These are phyloP conservation scores for Scolopax bukidnonensis DNA, from an alignment of 2,797 vertebrate species.

Conservation along the genomic window DNA sequence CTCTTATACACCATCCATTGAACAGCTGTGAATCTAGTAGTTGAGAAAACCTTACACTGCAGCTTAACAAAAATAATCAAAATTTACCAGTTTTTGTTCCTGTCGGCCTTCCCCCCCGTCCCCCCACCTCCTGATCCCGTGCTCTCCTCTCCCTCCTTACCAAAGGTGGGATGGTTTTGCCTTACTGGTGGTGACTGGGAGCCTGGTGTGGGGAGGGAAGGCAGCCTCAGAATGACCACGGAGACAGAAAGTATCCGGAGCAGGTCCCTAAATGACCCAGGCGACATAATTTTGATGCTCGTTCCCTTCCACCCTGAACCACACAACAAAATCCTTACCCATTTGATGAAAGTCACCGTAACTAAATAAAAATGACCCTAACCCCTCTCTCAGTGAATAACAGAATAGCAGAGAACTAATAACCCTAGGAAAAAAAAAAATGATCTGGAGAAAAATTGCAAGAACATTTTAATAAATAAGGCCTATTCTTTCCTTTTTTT, in stretches of 20 bases:
- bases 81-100: not conserved
- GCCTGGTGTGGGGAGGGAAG: not conserved
- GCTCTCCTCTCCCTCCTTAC: not conserved
- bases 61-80: not conserved
- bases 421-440: not conserved
- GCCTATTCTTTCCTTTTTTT: not conserved
- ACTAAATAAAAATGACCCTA: not conserved
- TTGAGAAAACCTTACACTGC: slow-evolving; percentile 6
- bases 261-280: not conserved
- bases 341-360: not conserved
- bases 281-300: not conserved
- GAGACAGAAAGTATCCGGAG: not conserved
- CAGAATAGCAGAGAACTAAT: not conserved
- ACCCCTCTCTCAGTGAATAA: not conserved
- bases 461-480: not conserved
- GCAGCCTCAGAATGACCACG: not conserved
- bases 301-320: not conserved
- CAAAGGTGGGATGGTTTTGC: not conserved
- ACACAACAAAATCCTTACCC: not conserved
- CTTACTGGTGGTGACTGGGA: not conserved
- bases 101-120: not conserved
- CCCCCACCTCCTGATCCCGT: not conserved
- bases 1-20: slow-evolving; percentile 41
- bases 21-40: slow-evolving; percentile 11
- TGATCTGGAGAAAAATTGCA: not conserved